phyloP scores from a whole-genome alignment of 2,888 invertebrate genomes.

The Aspidapion aeneum region DNA sequence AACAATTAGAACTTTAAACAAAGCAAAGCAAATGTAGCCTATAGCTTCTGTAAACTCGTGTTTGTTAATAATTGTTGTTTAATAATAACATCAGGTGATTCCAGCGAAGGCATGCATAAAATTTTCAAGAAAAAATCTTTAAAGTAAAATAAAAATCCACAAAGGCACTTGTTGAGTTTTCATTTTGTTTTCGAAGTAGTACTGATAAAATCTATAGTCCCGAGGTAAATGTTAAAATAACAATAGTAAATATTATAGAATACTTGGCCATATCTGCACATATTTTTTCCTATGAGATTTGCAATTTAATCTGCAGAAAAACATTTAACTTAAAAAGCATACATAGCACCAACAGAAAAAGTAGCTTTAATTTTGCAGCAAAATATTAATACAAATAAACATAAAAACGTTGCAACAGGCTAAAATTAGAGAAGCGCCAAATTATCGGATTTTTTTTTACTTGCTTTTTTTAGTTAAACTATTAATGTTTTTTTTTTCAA shows the following conservation, averaged over 20 bases:
- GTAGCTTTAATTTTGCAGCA: too few relatives aligned
- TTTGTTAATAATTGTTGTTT: slow-evolving; percentile 53
- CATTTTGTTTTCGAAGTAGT: slow-evolving; percentile 58
- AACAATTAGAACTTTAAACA: slow-evolving; percentile 68
- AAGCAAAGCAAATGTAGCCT: slow-evolving; percentile 64
- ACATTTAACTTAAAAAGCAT: too few relatives aligned
- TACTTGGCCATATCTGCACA: slow-evolving; percentile 62
- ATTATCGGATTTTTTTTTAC: too few relatives aligned
- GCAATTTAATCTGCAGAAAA: too few relatives aligned
- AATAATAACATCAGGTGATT: slow-evolving; percentile 62
- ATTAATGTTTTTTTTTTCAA: too few relatives aligned
- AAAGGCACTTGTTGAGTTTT: slow-evolving; percentile 59
- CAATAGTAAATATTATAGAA: slow-evolving; percentile 57
- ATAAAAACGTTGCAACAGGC: too few relatives aligned
- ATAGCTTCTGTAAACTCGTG: slow-evolving; percentile 63
- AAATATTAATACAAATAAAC: too few relatives aligned
- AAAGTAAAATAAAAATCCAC: slow-evolving; percentile 56
- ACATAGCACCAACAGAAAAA: slow-evolving; percentile 62
- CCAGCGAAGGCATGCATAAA: slow-evolving; percentile 63
- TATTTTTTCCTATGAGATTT: slow-evolving; percentile 66
- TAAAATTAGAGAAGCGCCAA: too few relatives aligned
- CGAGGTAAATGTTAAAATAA: slow-evolving; percentile 58
- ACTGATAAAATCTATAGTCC: slow-evolving; percentile 63
- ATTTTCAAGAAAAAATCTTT: slow-evolving; percentile 67
- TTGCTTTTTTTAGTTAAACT: too few relatives aligned